Percentiles rank a stretch among this genome's conserved stretches.
Evolutionary conservation across 2,888 invertebrate species (phyloP).

Genomic region (Ethmia dodecea): DNA sequence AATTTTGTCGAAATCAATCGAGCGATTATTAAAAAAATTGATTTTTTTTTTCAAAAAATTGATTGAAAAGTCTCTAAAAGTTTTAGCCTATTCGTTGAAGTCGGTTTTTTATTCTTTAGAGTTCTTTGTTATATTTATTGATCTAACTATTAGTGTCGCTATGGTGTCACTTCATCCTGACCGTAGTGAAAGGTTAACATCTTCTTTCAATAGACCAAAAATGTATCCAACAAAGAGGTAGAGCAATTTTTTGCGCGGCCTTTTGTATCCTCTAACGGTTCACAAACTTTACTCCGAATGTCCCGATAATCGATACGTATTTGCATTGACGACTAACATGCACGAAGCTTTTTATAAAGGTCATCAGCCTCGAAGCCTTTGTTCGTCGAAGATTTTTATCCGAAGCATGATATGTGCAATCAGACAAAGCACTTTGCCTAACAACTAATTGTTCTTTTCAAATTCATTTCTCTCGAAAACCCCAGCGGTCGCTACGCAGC

Average conservation of each 20-base stretch:
- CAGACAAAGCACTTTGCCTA: slow-evolving; percentile 29
- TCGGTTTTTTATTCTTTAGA: too few relatives aligned
- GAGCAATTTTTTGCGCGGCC: slow-evolving; percentile 30
- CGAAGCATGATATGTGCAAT: slow-evolving; percentile 41
- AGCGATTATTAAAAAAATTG: too few relatives aligned
- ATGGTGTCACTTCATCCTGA: too few relatives aligned
- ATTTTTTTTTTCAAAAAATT: too few relatives aligned
- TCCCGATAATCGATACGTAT: slow-evolving; percentile 52
- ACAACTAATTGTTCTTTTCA: slow-evolving; percentile 8
- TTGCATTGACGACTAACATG: slow-evolving; percentile 45
- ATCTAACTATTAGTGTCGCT: too few relatives aligned
- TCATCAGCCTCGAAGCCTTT: slow-evolving; percentile 53
- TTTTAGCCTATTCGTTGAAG: too few relatives aligned
- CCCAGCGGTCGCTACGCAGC: background rate
- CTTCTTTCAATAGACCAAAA: slow-evolving; percentile 22
- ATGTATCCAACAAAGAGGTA: slow-evolving; percentile 19
- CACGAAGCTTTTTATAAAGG: slow-evolving; percentile 48
- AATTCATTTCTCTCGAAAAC: background rate
- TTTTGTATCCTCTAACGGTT: slow-evolving; percentile 44
- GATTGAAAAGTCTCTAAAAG: too few relatives aligned
- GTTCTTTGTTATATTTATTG: too few relatives aligned
- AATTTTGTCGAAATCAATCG: too few relatives aligned
- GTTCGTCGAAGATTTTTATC: slow-evolving; percentile 47
- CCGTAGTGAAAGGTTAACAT: too few relatives aligned
- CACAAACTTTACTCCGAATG: slow-evolving; percentile 39